phyloP scores from a whole-genome alignment of 1,140 invertebrate genomes.

The Trissolcus basalis region DNA sequence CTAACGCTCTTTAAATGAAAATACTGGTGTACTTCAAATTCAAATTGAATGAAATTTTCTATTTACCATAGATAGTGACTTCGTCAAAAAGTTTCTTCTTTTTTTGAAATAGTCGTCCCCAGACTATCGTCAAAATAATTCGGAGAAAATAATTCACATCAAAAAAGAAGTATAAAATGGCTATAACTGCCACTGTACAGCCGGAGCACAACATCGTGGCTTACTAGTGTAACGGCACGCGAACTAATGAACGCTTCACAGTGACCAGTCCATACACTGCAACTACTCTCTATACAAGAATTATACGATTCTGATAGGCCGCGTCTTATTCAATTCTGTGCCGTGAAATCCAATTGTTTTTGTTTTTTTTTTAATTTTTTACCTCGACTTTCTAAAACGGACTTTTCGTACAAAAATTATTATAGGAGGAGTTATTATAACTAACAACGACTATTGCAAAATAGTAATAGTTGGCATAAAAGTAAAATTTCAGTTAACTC shows the following conservation, averaged over 20 bases:
- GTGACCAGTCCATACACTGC: conserved; percentile 7
- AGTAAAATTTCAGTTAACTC: too few species aligned
- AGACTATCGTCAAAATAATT: conserved; percentile 79
- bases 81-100: conserved; percentile 82
- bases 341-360: too few species aligned
- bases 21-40: too few species aligned
- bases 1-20: too few species aligned
- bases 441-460: too few species aligned
- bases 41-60: conserved; percentile 10
- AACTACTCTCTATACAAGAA: not conserved
- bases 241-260: conserved; percentile 18
- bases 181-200: conserved; percentile 70
- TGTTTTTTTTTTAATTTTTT: too few species aligned
- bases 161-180: conserved; percentile 83
- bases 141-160: conserved; percentile 88
- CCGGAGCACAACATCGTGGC: conserved; percentile 65
- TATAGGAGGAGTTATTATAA: too few species aligned
- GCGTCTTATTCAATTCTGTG: too few species aligned
- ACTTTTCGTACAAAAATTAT: too few species aligned
- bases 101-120: conserved; percentile 81
- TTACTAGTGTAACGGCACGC: conserved; percentile 19
- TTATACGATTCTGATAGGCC: too few species aligned
- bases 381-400: too few species aligned
- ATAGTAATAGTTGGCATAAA: too few species aligned
- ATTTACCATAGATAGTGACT: conserved; percentile 83